Base-by-base conservation (phyloP, 2,113 vertebrate genomes). In the Carettochelys insculpta region DNA sequence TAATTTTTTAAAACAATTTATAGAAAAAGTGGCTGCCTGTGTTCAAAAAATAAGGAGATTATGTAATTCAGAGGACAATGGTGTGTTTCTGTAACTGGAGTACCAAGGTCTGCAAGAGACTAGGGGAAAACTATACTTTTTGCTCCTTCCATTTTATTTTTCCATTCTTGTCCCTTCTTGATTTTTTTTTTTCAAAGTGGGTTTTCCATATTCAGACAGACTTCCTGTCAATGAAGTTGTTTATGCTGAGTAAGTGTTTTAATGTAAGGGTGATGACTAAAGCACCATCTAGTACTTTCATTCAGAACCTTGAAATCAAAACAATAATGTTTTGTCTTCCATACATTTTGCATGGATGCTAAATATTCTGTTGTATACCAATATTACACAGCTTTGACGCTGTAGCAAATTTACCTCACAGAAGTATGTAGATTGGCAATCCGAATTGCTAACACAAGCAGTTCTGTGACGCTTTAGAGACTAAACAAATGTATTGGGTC, bases 381-480 rank as follows among this genome's bases (percentile, higher is more conserved):
- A 68, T 16, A 38, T 68, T 68, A 34, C 34, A 9, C 34, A n/a
- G 61, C 34, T 65, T 68, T 68, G 61, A 68, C 9, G n/a, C 65
- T 80, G 87, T 34, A 52, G 52, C 34, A 90, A 83, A 14, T 79
- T n/a, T 17, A 34, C 48, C 84, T 90, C 73, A 87, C 82, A 73
- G 89, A 83, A 13, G 47, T 83, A 53, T 90, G 82, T 83, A 90
- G 85, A 86, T 88, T 88, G 85, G 13, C 65, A 25, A 56, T 81
- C 56, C 53, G 71, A 91, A 34, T 83, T 82, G 52, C 52, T 83
- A 77, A 56, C 88, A 54, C n/a, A n/a, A n/a, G n/a, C n/a, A n/a
- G n/a, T n/a, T n/a, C n/a, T n/a, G n/a, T n/a, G n/a, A n/a, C n/a
- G n/a, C n/a, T n/a, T n/a, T n/a, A n/a, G n/a, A n/a, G n/a, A n/a